These are phyloP conservation scores for Diorhabda elongata DNA, from an alignment of 1,140 invertebrate species.

Conservation along the genomic window DNA sequence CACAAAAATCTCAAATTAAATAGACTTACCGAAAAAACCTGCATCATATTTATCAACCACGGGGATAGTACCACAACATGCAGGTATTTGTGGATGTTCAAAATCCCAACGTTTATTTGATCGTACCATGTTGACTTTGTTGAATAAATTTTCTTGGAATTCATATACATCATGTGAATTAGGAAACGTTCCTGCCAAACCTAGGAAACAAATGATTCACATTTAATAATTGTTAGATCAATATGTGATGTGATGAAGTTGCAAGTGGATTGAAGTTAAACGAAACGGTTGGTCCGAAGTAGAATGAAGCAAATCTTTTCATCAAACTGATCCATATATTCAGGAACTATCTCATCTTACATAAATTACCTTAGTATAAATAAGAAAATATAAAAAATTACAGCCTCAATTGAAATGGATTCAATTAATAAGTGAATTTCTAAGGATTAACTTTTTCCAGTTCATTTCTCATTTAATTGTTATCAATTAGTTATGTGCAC, in stretches of 20 bases:
- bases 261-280: no score
- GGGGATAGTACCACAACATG: slow-evolving; percentile 74
- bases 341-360: background rate
- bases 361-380: background rate
- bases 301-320: background rate
- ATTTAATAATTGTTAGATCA: background rate
- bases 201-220: slow-evolving; percentile 43
- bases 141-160: slow-evolving; percentile 75
- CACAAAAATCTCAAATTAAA: background rate
- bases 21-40: slow-evolving; percentile 63
- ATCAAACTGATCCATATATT: background rate
- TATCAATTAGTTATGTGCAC: no score
- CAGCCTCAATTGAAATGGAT: no score
- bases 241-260: no score
- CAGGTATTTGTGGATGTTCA: slow-evolving; percentile 65
- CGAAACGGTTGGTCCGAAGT: background rate
- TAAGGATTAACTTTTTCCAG: no score
- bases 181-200: slow-evolving; percentile 82
- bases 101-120: slow-evolving; percentile 68
- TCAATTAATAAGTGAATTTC: no score
- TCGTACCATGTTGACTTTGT: slow-evolving; percentile 76
- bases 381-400: slow-evolving; percentile 2
- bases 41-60: slow-evolving; percentile 79
- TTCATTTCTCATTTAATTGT: no score
- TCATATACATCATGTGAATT: slow-evolving; percentile 75